phyloP scores from a whole-genome alignment of 2,888 invertebrate species.

The Kuschelorhynchus macadamiae region DNA sequence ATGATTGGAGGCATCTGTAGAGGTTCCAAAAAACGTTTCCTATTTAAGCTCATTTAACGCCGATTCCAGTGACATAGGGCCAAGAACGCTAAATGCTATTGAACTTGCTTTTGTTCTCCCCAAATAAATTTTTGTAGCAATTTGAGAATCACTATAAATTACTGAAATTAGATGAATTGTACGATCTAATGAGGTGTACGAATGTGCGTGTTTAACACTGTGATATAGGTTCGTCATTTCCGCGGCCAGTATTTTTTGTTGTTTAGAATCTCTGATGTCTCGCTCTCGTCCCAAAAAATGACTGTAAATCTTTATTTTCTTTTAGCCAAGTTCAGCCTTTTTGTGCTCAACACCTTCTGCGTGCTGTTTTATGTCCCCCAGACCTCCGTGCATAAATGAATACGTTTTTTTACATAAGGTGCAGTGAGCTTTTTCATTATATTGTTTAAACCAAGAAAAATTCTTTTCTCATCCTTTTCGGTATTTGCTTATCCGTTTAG shows the following conservation, averaged over 20 bases:
- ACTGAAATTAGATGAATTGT: too few relatives aligned
- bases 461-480: conserved; percentile 1
- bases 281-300: neutral
- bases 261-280: neutral
- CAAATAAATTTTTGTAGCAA: too few relatives aligned
- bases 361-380: neutral
- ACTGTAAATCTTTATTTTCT: too few relatives aligned
- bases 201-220: neutral
- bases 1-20: conserved; percentile 9
- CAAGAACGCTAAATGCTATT: too few relatives aligned
- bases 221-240: conserved; percentile 5
- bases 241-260: neutral
- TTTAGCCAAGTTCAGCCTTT: neutral
- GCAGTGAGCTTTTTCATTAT: neutral
- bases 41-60: too few relatives aligned
- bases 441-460: conserved; percentile 2
- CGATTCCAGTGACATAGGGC: too few relatives aligned
- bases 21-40: conserved; percentile 2
- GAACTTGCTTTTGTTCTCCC: too few relatives aligned
- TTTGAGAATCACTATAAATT: too few relatives aligned
- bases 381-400: conserved; percentile 3
- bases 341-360: neutral
- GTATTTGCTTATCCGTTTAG: too few relatives aligned
- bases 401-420: neutral
- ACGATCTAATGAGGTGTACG: conserved; percentile 4